Percentiles rank a stretch among this genome's conserved stretches.
phyloP scores from a whole-genome alignment of 2,113 vertebrate genomes.

The Mormoops blainvillei region DNA sequence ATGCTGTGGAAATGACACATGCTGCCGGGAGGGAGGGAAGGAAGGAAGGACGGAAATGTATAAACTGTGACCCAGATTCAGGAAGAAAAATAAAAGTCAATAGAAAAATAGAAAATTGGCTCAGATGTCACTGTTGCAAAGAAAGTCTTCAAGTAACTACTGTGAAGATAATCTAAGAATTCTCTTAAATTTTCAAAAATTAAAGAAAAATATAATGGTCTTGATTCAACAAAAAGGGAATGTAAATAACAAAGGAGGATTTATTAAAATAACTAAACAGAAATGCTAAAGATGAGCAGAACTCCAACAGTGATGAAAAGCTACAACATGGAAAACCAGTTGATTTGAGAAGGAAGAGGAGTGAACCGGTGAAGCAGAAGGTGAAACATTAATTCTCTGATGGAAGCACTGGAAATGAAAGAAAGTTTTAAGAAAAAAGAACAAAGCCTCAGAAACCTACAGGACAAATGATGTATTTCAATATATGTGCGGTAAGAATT shows the following conservation, averaged over 20 bases:
- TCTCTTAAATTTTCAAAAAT: background rate
- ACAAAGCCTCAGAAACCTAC: background rate
- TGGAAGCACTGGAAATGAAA: background rate
- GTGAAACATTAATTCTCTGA: background rate
- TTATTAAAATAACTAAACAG: background rate
- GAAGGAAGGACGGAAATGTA: too few relatives aligned
- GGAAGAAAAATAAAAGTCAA: background rate
- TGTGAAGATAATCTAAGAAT: background rate
- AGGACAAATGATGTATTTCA: background rate
- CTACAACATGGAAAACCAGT: background rate
- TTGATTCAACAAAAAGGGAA: background rate
- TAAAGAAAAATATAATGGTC: background rate
- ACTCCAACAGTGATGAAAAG: background rate
- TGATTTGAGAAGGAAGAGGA: background rate
- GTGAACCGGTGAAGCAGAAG: background rate
- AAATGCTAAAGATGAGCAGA: background rate
- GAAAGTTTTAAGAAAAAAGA: background rate
- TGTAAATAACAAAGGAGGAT: background rate
- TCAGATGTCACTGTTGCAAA: background rate
- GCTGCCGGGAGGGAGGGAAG: too few relatives aligned
- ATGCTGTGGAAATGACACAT: background rate
- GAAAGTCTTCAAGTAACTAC: background rate
- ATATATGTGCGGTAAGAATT: background rate
- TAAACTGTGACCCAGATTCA: background rate
- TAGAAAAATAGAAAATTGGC: background rate